Evolutionary conservation across 92 coral and sea anemone genomes (phyloP).

Genomic region (Epizoanthus illoricatus): DNA sequence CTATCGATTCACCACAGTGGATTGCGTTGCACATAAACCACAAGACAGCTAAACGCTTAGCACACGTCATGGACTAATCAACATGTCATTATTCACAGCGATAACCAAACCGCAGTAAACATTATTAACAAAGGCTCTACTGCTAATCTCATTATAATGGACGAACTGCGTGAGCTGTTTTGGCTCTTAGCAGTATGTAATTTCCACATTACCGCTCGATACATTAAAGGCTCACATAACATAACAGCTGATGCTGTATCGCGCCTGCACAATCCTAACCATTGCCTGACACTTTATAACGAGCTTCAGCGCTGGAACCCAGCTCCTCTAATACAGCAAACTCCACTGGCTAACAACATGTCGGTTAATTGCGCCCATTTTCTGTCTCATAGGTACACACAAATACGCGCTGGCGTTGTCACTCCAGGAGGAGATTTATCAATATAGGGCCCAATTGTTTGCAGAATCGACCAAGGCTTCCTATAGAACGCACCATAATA

Average conservation of each 20-base stretch:
- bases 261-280: slow-evolving; percentile 17
- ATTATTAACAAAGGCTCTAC: slow-evolving; percentile 62
- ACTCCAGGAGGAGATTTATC: slow-evolving; percentile 23
- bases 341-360: slow-evolving; percentile 29
- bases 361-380: slow-evolving; percentile 21
- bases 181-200: slow-evolving; percentile 50
- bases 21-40: slow-evolving; percentile 41
- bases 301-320: neutral
- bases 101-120: slow-evolving; percentile 48
- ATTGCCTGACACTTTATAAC: slow-evolving; percentile 20
- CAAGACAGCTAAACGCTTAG: slow-evolving; percentile 49
- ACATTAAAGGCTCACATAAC: slow-evolving; percentile 36
- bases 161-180: slow-evolving; percentile 49
- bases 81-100: slow-evolving; percentile 47
- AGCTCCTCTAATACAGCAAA: slow-evolving; percentile 9
- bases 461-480: slow-evolving; percentile 48
- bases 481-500: slow-evolving; percentile 42
- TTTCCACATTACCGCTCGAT: slow-evolving; percentile 46
- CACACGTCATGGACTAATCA: slow-evolving; percentile 40
- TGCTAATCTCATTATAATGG: slow-evolving; percentile 40
- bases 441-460: slow-evolving; percentile 39
- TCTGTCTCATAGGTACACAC: slow-evolving; percentile 45
- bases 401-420: slow-evolving; percentile 37
- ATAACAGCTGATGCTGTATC: slow-evolving; percentile 34
- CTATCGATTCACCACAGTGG: slow-evolving; percentile 30